Percentiles rank a stretch among this genome's conserved stretches.
These are phyloP conservation scores for Trachelus iudaicus DNA, from an alignment of 2,888 invertebrate genomes.

Conservation along the genomic window DNA sequence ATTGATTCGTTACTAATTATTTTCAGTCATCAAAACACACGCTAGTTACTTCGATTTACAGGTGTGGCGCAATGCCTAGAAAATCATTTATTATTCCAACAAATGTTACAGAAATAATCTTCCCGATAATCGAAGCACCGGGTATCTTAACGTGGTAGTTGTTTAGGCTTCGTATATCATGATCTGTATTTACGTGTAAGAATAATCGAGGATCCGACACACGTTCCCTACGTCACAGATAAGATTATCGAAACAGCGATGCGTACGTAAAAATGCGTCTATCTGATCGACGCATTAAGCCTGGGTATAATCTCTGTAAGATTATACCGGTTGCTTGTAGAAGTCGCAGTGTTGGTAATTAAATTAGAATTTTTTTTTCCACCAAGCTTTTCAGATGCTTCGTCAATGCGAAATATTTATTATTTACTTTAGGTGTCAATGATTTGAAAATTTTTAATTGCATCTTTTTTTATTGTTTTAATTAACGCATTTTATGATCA, in stretches of 20 bases:
- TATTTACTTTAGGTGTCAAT: neutral
- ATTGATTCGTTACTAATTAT: neutral
- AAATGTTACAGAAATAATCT: neutral
- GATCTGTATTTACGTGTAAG: neutral
- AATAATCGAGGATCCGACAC: neutral
- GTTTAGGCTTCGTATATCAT: neutral
- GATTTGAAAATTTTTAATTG: neutral
- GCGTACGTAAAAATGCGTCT: conserved; percentile 16
- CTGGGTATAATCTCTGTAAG: neutral
- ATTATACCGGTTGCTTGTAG: neutral
- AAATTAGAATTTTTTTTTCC: neutral
- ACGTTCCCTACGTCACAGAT: conserved; percentile 17
- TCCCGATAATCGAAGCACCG: neutral
- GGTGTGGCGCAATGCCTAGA: neutral
- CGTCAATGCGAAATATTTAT: neutral
- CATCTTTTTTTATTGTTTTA: neutral
- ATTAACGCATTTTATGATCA: neutral
- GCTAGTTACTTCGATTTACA: neutral
- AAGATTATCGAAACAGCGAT: conserved; percentile 9
- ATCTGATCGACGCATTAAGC: conserved; percentile 31
- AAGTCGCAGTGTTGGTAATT: neutral
- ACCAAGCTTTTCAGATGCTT: neutral
- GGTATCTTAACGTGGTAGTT: neutral
- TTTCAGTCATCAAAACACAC: neutral
- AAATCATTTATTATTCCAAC: neutral